Evolutionary conservation across 64 coral and sea anemone species (phyloP).

Genomic region (Acropora tenuis): DNA sequence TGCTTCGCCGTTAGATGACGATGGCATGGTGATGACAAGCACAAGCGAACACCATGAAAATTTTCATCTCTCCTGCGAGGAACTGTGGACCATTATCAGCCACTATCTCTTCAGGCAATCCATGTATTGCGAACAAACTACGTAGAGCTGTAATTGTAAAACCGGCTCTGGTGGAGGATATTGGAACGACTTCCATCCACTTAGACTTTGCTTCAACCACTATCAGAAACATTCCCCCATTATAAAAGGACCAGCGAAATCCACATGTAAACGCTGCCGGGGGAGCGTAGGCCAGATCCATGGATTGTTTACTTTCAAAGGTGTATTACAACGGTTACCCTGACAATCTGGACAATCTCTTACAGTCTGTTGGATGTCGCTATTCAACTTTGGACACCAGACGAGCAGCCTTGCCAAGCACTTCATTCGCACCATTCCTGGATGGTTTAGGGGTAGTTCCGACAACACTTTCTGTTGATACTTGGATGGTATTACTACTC

Average conservation of each 20-base stretch:
- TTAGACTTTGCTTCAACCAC: conserved; percentile 42
- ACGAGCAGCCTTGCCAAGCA: conserved; percentile 25
- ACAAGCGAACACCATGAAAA: conserved; percentile 27
- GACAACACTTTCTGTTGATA: conserved; percentile 20
- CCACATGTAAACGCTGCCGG: conserved; percentile 41
- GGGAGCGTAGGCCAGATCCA: conserved; percentile 17
- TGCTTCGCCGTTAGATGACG: conserved; percentile 32
- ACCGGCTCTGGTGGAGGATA: conserved; percentile 9
- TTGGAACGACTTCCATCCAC: conserved; percentile 34
- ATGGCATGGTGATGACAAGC: conserved; percentile 14
- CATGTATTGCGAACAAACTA: conserved; percentile 7
- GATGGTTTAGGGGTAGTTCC: conserved; percentile 45
- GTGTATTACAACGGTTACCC: neutral
- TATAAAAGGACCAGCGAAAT: conserved; percentile 25
- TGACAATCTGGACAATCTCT: conserved; percentile 28
- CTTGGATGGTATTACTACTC: conserved; percentile 53
- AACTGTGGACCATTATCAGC: conserved; percentile 34
- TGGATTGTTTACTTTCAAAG: conserved; percentile 24
- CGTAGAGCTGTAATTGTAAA: conserved; percentile 35
- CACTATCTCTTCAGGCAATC: conserved; percentile 34
- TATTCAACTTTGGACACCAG: conserved; percentile 45
- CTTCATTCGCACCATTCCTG: conserved; percentile 51
- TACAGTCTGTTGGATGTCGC: conserved; percentile 42
- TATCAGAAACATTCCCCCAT: conserved; percentile 31
- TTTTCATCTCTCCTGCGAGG: neutral